Conservation (phyloP, 2,113 vertebrate genomes). For the Aegithalos caudatus region DNA sequence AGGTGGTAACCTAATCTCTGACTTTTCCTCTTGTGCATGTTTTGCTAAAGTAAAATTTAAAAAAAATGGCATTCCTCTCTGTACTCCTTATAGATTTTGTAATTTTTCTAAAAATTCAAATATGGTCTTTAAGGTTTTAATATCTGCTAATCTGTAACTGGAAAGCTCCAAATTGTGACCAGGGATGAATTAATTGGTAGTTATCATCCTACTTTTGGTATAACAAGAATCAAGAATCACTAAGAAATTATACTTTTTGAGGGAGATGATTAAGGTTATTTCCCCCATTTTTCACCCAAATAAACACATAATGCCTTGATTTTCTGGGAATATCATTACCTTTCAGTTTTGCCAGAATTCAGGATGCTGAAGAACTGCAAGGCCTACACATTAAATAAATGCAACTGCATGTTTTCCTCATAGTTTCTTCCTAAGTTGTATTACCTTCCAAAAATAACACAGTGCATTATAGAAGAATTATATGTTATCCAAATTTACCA, state of each 20-base stretch:
- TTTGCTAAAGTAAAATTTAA: not conserved
- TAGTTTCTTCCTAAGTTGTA: not conserved
- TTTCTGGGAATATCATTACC: not conserved
- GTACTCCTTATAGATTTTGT: not conserved
- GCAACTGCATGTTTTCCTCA: not conserved
- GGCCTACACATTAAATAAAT: not conserved
- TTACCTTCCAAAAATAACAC: not conserved
- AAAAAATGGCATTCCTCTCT: not conserved
- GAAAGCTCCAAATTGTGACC: not conserved
- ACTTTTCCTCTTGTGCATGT: not conserved
- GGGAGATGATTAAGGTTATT: not conserved
- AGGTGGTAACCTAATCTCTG: not conserved
- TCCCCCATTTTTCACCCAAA: not conserved
- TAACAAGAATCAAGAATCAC: not conserved
- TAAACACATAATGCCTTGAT: not conserved
- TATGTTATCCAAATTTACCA: not conserved
- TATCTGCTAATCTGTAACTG: not conserved
- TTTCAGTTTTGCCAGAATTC: not conserved
- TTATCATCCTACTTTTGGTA: not conserved
- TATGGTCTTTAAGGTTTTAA: not conserved
- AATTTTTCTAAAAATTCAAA: not conserved
- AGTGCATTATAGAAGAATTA: not conserved
- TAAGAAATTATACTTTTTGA: not conserved
- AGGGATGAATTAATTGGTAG: not conserved
- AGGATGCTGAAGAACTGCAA: not conserved